Evolutionary conservation across 2,797 vertebrate species (phyloP).

Genomic region (Acrossocheilus wenchowensis): DNA sequence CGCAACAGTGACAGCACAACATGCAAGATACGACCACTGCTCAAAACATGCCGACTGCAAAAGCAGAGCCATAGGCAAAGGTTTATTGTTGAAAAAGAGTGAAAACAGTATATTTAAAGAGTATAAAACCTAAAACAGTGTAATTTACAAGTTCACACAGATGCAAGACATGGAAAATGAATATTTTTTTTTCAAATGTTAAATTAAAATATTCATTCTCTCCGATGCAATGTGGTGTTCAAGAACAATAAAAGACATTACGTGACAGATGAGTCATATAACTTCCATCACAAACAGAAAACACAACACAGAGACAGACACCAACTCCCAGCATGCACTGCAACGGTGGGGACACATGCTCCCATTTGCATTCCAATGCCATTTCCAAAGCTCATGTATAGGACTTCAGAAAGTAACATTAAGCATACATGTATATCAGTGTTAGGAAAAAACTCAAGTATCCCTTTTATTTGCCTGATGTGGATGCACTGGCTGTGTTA

Average conservation of each 20-base stretch:
- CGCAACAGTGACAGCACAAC: conserved; percentile 29
- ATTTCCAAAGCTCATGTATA: conserved; percentile 74
- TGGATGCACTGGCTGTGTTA: conserved; percentile 17
- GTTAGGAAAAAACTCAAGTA: conserved; percentile 44
- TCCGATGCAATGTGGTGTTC: conserved; percentile 41
- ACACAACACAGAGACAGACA: conserved; percentile 53
- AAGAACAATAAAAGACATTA: conserved; percentile 48
- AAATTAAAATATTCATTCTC: neutral
- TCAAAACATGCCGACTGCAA: conserved; percentile 49
- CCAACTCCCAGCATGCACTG: conserved; percentile 67
- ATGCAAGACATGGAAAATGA: conserved; percentile 17
- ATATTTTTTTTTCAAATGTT: neutral
- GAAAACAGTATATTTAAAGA: neutral
- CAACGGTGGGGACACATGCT: conserved; percentile 68
- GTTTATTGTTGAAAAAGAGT: conserved; percentile 41
- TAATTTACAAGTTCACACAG: conserved; percentile 15
- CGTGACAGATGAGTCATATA: conserved; percentile 60
- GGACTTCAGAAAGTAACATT: conserved; percentile 43
- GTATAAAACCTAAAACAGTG: conserved; percentile 31
- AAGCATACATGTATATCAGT: conserved; percentile 45
- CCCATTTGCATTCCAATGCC: conserved; percentile 83
- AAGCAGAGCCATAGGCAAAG: conserved; percentile 26
- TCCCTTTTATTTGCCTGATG: conserved; percentile 56
- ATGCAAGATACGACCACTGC: conserved; percentile 48
- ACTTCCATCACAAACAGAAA: conserved; percentile 62